Evolutionary conservation across 2,113 vertebrate species (phyloP).

Genomic region (Podilymbus podiceps): DNA sequence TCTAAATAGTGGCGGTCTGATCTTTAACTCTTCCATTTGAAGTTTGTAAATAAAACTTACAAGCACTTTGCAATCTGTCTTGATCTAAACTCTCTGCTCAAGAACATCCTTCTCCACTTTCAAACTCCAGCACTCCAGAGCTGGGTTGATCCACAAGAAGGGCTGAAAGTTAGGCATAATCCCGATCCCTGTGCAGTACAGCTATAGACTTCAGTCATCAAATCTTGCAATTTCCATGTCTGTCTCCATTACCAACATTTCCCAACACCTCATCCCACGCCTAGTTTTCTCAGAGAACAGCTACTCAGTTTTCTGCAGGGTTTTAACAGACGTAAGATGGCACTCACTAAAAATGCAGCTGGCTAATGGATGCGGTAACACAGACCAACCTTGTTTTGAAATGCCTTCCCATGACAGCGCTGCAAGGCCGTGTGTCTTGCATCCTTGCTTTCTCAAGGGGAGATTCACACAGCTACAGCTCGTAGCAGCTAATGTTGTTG

Average conservation of each 20-base stretch:
- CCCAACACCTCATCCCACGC: neutral
- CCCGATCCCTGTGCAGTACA: neutral
- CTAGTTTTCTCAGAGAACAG: neutral
- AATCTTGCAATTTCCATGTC: neutral
- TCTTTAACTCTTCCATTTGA: neutral
- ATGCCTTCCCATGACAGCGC: neutral
- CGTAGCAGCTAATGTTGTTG: neutral
- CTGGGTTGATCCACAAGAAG: neutral
- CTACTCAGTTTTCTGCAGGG: neutral
- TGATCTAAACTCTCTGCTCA: neutral
- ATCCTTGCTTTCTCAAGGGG: neutral
- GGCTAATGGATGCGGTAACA: neutral
- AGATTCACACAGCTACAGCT: neutral
- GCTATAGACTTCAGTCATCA: neutral
- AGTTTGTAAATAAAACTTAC: neutral
- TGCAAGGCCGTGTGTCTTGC: neutral
- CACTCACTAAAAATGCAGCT: neutral
- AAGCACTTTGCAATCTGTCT: neutral
- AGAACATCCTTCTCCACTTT: neutral
- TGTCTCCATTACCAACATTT: accelerated
- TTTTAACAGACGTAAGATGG: neutral
- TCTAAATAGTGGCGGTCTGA: neutral
- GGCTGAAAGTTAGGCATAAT: neutral
- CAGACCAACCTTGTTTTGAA: neutral
- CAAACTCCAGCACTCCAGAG: neutral